Evolutionary conservation across 2,888 invertebrate species (phyloP).

Genomic region (Drosophila kuntzei): DNA sequence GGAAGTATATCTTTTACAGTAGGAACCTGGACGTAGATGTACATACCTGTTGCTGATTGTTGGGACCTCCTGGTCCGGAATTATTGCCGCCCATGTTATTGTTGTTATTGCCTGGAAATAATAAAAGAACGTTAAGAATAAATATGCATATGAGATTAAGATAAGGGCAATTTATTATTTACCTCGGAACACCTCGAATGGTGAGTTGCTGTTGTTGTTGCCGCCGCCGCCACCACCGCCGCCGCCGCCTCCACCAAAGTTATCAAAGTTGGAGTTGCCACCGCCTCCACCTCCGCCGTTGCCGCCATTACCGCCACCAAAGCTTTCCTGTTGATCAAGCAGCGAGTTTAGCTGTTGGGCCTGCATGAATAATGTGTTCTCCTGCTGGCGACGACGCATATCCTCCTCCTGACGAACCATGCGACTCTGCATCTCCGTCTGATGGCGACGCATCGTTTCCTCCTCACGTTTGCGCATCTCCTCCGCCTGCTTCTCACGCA

Average conservation of each 20-base stretch:
- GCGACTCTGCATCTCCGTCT: conserved; percentile 91
- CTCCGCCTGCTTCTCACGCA: conserved; percentile 92
- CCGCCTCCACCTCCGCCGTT: conserved; percentile 52
- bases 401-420: conserved; percentile 94
- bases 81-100: conserved; percentile 68
- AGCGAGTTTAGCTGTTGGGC: conserved; percentile 88
- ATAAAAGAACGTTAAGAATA: not conserved
- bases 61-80: conserved; percentile 52
- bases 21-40: conserved; percentile 6
- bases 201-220: conserved; percentile 73
- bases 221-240: too few species aligned
- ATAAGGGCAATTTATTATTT: conserved; percentile 23
- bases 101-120: conserved; percentile 50
- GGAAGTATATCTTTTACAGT: not conserved
- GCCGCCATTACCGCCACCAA: conserved; percentile 53
- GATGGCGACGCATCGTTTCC: conserved; percentile 88
- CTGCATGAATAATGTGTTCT: conserved; percentile 95
- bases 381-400: conserved; percentile 93
- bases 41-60: conserved; percentile 72
- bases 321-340: conserved; percentile 89
- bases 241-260: conserved; percentile 64
- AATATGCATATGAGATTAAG: not conserved
- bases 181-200: conserved; percentile 83
- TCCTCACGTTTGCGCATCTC: conserved; percentile 91
- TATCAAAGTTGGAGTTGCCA: conserved; percentile 69